Evolutionary conservation across 2,888 invertebrate species (phyloP).

Genomic region (Criorhina ranunculi): DNA sequence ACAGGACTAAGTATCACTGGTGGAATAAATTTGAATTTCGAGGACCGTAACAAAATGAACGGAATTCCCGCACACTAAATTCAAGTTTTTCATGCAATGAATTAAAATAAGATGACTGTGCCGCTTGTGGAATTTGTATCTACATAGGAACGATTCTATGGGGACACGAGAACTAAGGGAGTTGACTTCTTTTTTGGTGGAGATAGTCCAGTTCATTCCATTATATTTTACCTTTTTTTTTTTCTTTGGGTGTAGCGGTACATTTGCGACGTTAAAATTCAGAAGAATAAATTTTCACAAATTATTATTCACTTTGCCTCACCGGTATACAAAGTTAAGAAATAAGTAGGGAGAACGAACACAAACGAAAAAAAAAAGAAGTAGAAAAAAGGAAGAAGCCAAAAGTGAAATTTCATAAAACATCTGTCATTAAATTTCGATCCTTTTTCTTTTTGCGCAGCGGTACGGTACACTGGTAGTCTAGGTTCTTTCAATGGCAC

Average conservation of each 20-base stretch:
- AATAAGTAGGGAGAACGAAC: not conserved
- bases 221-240: slow-evolving; percentile 20
- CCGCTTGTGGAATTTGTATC: slow-evolving; percentile 36
- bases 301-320: slow-evolving; percentile 55
- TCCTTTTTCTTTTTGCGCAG: slow-evolving; percentile 18
- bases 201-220: slow-evolving; percentile 52
- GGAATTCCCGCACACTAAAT: slow-evolving; percentile 58
- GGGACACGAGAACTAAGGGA: slow-evolving; percentile 7
- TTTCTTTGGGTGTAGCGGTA: not conserved
- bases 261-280: slow-evolving; percentile 16
- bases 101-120: slow-evolving; percentile 60
- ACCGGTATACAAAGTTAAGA: slow-evolving; percentile 22
- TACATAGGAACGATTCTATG: slow-evolving; percentile 5
- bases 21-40: slow-evolving; percentile 65
- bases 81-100: slow-evolving; percentile 60
- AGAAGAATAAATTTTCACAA: slow-evolving; percentile 49
- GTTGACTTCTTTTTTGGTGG: slow-evolving; percentile 18
- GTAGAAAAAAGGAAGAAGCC: not conserved
- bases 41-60: slow-evolving; percentile 14
- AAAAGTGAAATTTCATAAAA: slow-evolving; percentile 41
- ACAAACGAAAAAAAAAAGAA: not conserved
- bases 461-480: not conserved
- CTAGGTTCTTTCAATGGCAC: slow-evolving; percentile 27
- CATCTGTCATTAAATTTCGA: slow-evolving; percentile 30
- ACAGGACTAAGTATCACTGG: slow-evolving; percentile 34